Percentiles rank a stretch among this genome's conserved stretches.
Conservation (phyloP, 2,113 vertebrate genomes). For the Vulpes ferrilata region DNA sequence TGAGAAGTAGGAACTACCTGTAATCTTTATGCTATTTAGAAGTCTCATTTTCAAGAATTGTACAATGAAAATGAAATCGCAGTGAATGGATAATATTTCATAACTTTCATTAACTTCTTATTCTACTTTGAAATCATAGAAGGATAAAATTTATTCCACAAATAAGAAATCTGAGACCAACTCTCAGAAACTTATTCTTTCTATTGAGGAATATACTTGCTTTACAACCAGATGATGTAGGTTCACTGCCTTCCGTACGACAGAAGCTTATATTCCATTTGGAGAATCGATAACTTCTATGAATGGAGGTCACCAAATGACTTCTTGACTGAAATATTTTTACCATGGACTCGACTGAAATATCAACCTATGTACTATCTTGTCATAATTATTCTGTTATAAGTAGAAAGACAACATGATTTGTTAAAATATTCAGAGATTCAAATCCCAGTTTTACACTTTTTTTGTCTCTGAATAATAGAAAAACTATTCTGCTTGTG, state of each 20-base stretch:
- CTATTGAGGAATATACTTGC: neutral
- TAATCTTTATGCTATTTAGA: neutral
- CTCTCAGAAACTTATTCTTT: neutral
- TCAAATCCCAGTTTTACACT: neutral
- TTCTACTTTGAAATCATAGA: conserved; percentile 4
- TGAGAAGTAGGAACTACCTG: neutral
- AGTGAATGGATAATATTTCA: neutral
- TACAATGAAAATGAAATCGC: neutral
- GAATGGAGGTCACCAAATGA: neutral
- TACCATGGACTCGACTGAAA: neutral
- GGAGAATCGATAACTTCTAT: neutral
- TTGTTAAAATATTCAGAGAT: conserved; percentile 8
- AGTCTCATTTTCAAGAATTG: neutral
- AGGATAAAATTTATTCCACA: neutral
- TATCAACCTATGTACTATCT: neutral
- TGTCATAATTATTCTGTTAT: neutral
- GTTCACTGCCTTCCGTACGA: neutral
- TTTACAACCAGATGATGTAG: neutral
- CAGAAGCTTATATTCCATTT: neutral
- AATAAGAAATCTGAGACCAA: neutral
- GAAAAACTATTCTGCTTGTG: neutral
- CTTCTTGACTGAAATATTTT: conserved; percentile 30
- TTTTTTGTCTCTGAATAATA: neutral
- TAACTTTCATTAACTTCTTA: neutral
- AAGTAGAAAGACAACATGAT: neutral